Evolutionary conservation across 2,888 invertebrate species (phyloP).

Genomic region (Bombyx huttoni): DNA sequence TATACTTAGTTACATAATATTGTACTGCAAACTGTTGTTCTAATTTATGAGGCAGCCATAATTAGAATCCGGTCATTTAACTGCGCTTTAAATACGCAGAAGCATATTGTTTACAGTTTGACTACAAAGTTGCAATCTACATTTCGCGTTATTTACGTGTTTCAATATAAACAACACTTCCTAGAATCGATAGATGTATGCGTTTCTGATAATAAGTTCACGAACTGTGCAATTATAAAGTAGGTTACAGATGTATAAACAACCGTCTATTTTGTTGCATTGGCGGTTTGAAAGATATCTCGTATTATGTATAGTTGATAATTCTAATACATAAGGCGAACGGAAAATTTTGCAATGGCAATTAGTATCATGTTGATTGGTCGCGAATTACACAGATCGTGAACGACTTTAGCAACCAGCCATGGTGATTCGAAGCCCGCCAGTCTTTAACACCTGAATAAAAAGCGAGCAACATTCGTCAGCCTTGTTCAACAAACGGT

Average conservation of each 20-base stretch:
- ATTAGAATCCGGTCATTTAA: conserved; percentile 55
- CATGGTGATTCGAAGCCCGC: no score
- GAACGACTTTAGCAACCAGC: no score
- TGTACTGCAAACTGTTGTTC: conserved; percentile 57
- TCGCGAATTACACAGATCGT: no score
- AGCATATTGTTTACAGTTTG: not conserved
- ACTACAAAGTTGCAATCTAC: not conserved
- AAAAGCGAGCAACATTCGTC: not conserved
- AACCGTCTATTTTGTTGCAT: not conserved
- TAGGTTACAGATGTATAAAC: not conserved
- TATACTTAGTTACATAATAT: conserved; percentile 41
- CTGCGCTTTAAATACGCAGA: conserved; percentile 18
- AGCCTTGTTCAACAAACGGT: conserved; percentile 2
- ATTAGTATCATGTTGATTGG: not conserved
- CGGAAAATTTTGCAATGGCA: not conserved
- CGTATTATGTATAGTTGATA: not conserved
- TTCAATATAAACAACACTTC: not conserved
- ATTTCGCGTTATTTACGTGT: not conserved
- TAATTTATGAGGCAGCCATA: conserved; percentile 57
- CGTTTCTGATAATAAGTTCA: not conserved
- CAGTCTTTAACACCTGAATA: no score
- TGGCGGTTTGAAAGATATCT: not conserved
- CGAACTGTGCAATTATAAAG: not conserved
- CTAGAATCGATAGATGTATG: not conserved
- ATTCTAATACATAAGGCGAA: not conserved